Conservation (phyloP, 2,888 invertebrate genomes). For the Microctonus aethiopoides region DNA sequence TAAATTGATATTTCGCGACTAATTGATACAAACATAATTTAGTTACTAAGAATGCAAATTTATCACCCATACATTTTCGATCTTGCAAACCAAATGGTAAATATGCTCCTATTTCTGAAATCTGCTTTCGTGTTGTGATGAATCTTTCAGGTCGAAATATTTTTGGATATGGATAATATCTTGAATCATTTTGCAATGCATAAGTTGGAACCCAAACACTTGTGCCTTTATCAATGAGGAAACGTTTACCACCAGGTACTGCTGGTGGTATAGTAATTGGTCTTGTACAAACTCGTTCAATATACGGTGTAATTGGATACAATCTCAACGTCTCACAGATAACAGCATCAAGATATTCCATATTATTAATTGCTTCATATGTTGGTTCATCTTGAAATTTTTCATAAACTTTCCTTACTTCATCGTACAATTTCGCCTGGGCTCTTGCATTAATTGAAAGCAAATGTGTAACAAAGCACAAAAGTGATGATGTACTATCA, state of each 20-base stretch:
- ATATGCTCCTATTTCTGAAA: constrained; percentile 43
- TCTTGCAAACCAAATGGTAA: constrained; percentile 63
- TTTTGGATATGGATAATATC: constrained; percentile 67
- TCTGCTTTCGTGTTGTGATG: constrained; percentile 60
- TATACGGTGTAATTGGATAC: constrained; percentile 64
- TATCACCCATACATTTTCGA: constrained; percentile 61
- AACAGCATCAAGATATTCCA: constrained; percentile 58
- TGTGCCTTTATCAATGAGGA: constrained; percentile 54
- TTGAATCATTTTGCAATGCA: constrained; percentile 65
- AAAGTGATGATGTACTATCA: constrained; percentile 44
- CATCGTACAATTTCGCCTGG: constrained; percentile 44
- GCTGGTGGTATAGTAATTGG: constrained; percentile 66
- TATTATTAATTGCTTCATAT: constrained; percentile 51
- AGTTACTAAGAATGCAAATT: constrained; percentile 48
- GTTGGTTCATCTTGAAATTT: constrained; percentile 39
- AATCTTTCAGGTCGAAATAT: constrained; percentile 68
- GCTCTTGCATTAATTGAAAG: constrained; percentile 43
- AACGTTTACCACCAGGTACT: constrained; percentile 43
- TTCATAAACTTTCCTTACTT: constrained; percentile 44
- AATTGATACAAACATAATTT: constrained; percentile 45
- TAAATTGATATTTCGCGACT: constrained; percentile 38
- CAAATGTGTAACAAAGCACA: constrained; percentile 45
- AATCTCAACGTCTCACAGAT: constrained; percentile 51
- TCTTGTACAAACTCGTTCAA: constrained; percentile 70
- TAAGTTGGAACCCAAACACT: constrained; percentile 60